Evolutionary conservation across 2,113 vertebrate species (phyloP).

Genomic region (Tetrao urogallus): DNA sequence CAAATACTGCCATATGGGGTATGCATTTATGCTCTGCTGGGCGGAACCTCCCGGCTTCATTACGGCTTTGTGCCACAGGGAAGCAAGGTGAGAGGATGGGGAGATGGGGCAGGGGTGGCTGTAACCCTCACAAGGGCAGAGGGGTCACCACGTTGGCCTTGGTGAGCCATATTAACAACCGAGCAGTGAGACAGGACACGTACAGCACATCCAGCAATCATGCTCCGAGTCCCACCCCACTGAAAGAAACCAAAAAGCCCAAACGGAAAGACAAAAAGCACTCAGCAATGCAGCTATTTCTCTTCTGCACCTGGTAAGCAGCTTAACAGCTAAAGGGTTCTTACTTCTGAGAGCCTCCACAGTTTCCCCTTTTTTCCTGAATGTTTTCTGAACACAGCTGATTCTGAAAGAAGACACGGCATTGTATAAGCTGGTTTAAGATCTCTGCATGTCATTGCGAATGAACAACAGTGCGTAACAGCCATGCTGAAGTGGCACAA

Average conservation of each 20-base stretch:
- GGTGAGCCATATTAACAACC: neutral
- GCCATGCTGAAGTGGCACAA: neutral
- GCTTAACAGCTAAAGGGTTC: slow-evolving; percentile 30
- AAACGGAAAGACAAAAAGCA: neutral
- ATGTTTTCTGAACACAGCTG: slow-evolving; percentile 90
- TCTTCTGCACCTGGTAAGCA: neutral
- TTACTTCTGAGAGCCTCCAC: slow-evolving; percentile 94
- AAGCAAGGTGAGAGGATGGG: neutral
- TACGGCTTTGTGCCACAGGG: neutral
- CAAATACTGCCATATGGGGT: neutral
- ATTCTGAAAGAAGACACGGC: slow-evolving; percentile 83
- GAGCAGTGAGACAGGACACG: neutral
- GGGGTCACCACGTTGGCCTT: neutral
- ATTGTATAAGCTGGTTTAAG: slow-evolving; percentile 9
- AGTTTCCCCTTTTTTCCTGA: slow-evolving; percentile 86
- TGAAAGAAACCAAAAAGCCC: neutral
- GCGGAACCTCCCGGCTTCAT: neutral
- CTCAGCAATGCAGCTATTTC: neutral
- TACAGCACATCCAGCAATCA: neutral
- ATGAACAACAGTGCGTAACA: neutral
- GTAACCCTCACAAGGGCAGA: rapidly evolving
- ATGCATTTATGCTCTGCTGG: neutral
- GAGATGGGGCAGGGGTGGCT: neutral
- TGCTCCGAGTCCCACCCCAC: neutral
- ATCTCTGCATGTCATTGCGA: neutral